These are phyloP conservation scores for Myotis pilosus DNA, from an alignment of 2,797 vertebrate genomes.

Conservation along the genomic window DNA sequence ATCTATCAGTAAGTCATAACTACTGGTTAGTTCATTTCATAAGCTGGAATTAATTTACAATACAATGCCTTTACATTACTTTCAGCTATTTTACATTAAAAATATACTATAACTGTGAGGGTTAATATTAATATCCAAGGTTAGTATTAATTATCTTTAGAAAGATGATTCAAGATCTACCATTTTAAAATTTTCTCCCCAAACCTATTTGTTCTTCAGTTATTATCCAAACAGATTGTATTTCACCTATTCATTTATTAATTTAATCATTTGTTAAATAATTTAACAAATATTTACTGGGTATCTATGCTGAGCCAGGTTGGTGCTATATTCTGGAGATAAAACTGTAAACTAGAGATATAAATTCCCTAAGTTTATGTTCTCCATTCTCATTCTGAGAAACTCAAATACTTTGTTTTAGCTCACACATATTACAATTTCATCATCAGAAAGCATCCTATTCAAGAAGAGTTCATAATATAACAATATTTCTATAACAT, in stretches of 20 bases:
- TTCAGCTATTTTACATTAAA: slow-evolving; percentile 28
- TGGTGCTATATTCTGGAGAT: not conserved
- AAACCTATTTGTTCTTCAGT: slow-evolving; percentile 24
- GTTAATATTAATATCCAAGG: not conserved
- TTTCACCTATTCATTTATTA: not conserved
- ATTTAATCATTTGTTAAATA: not conserved
- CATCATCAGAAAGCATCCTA: not conserved
- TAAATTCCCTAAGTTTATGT: not conserved
- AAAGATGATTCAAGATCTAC: slow-evolving; percentile 32
- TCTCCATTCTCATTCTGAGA: slow-evolving; percentile 10
- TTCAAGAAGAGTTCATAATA: not conserved
- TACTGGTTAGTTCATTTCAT: not conserved
- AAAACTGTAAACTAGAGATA: not conserved
- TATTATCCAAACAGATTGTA: not conserved
- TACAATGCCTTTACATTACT: not conserved
- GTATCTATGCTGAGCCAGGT: not conserved
- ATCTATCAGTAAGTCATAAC: not conserved
- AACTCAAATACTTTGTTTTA: slow-evolving; percentile 24
- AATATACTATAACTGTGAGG: not conserved
- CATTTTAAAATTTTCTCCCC: not conserved
- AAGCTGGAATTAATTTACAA: not conserved
- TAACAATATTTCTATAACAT: not conserved
- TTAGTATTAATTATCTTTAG: not conserved
- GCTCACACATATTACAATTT: not conserved
- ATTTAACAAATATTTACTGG: not conserved